Base-by-base conservation (phyloP, 2,113 vertebrate species). In the Limnothrissa miodon region DNA sequence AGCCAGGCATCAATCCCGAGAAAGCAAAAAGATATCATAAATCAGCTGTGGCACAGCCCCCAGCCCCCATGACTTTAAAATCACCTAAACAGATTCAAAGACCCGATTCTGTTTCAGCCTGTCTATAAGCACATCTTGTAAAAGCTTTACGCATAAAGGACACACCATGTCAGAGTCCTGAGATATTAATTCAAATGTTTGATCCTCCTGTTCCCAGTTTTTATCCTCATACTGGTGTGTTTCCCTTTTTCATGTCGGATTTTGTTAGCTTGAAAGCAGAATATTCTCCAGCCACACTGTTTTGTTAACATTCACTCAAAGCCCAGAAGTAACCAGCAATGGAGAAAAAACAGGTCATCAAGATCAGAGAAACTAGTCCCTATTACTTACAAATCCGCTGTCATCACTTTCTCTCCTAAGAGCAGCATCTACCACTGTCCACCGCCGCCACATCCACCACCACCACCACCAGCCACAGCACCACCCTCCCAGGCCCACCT, bases 81-180 rank as follows among this genome's bases (percentile, higher is more conserved):
- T 94, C 85, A 93, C 94, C 94, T 94, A 94, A 93, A 94, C 91
- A 91, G 91, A 94, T 94, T 93, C 92, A 93, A 90, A 94, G 93
- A 90, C 92, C 92, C 89, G 92, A 93, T 94, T 93, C 92, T 83
- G 87, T 90, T 87, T 81, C 79, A 86, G 91, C 88, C 90, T 90
- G 90, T 94, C 93, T 94, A 92, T 94, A 92, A 94, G 92, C 89
- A 90, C 87, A 51, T 89, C 91, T 92, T 91, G 91, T 94, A 94
- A 95, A 95, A 91, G 82, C 90, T 93, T 94, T 93, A 93, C 91
- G 89, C 92, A 89, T 87, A 85, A 80, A 70, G 87, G 90, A 92
- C 87, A 89, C 87, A 83, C 87, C 84, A 91, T 83, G 91, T 39
- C 11, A 11, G 36, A 17, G 66, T 74, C 66, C 66, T 29, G 3